phyloP scores from a whole-genome alignment of 2,797 vertebrate species.

The Triplophysa yarkandensis region DNA sequence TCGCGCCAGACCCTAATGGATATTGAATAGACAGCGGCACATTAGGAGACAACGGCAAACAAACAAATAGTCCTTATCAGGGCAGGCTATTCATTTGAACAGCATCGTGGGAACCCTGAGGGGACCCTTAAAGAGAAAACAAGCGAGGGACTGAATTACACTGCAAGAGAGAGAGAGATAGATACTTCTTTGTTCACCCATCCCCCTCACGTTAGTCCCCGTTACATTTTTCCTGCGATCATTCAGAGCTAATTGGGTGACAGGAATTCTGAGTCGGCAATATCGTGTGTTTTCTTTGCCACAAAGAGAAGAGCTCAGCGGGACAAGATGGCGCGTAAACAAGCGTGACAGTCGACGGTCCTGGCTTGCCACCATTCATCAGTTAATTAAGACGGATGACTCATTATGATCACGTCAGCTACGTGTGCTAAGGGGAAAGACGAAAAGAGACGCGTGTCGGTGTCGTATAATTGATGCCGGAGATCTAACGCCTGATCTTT shows the following conservation, averaged over 20 bases:
- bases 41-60: slow-evolving; percentile 57
- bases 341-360: slow-evolving; percentile 49
- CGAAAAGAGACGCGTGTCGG: slow-evolving; percentile 22
- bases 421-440: slow-evolving; percentile 45
- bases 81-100: slow-evolving; percentile 56
- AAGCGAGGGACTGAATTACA: slow-evolving; percentile 30
- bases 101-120: slow-evolving; percentile 51
- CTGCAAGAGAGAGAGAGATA: not conserved
- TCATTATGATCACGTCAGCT: slow-evolving; percentile 38
- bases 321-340: slow-evolving; percentile 50
- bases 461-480: slow-evolving; percentile 53
- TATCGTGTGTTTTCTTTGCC: slow-evolving; percentile 45
- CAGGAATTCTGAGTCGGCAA: slow-evolving; percentile 45
- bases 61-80: slow-evolving; percentile 55
- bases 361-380: slow-evolving; percentile 28
- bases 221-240: slow-evolving; percentile 52
- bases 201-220: slow-evolving; percentile 23
- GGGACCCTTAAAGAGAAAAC: slow-evolving; percentile 35
- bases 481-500: slow-evolving; percentile 48
- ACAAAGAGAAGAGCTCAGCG: slow-evolving; percentile 33
- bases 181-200: slow-evolving; percentile 30
- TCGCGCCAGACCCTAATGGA: slow-evolving; percentile 50
- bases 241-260: slow-evolving; percentile 58
- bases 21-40: slow-evolving; percentile 58
- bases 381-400: slow-evolving; percentile 57